These are phyloP conservation scores for Leptoteleia sp. DNA, from an alignment of 1,140 invertebrate genomes.

Conservation along the genomic window DNA sequence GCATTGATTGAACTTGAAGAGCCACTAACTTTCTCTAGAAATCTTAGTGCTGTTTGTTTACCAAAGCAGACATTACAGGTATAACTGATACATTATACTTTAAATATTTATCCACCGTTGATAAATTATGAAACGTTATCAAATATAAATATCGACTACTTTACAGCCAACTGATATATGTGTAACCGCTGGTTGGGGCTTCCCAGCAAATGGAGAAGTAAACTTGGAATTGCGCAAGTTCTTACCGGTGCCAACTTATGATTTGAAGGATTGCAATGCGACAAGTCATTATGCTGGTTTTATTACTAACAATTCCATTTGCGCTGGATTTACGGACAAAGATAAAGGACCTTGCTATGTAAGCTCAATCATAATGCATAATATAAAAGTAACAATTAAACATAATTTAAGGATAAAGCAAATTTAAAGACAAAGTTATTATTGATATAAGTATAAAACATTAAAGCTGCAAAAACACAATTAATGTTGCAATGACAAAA, in stretches of 20 bases:
- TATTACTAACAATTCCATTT: slow-evolving; percentile 82
- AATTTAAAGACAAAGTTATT: too few relatives aligned
- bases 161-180: slow-evolving; percentile 82
- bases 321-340: slow-evolving; percentile 82
- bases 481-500: too few relatives aligned
- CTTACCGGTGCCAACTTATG: slow-evolving; percentile 82
- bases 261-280: slow-evolving; percentile 83
- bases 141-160: too few relatives aligned
- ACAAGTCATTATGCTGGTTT: slow-evolving; percentile 84
- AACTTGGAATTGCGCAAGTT: slow-evolving; percentile 81
- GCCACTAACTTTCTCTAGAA: slow-evolving; percentile 81
- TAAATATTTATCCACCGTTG: too few relatives aligned
- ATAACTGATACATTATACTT: too few relatives aligned
- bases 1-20: slow-evolving; percentile 82
- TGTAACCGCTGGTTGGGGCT: slow-evolving; percentile 84
- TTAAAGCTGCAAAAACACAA: too few relatives aligned
- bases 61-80: slow-evolving; percentile 79
- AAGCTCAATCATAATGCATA: slow-evolving; percentile 67
- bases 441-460: too few relatives aligned
- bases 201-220: slow-evolving; percentile 81
- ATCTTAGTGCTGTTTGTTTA: slow-evolving; percentile 83
- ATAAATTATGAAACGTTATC: too few relatives aligned
- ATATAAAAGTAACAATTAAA: too few relatives aligned
- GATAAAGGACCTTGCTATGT: slow-evolving; percentile 84
- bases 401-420: too few relatives aligned